phyloP scores from a whole-genome alignment of 2,888 invertebrate species.

The Parelbella ahira region DNA sequence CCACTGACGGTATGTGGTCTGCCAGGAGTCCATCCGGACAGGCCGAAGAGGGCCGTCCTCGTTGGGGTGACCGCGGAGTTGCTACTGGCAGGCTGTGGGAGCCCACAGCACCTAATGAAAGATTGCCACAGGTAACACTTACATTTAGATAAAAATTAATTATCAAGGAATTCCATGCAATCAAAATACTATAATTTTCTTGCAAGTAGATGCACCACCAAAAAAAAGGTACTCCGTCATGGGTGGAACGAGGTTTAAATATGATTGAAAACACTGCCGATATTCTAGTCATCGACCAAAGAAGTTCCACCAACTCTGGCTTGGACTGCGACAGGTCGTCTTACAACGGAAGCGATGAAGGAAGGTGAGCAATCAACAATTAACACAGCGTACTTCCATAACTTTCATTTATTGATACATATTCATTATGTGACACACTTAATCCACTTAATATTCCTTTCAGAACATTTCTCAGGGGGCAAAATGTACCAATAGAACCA shows the following conservation, averaged over 20 bases:
- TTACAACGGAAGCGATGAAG: constrained; percentile 71
- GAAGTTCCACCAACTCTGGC: constrained; percentile 67
- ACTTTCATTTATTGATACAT: constrained; percentile 22
- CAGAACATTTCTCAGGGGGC: constrained; percentile 89
- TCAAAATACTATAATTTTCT: no score
- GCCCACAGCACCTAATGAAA: constrained; percentile 71
- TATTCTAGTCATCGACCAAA: constrained; percentile 81
- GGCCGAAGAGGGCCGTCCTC: constrained; percentile 82
- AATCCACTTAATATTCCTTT: constrained; percentile 34
- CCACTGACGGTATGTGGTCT: constrained; percentile 60
- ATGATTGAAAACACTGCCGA: constrained; percentile 75
- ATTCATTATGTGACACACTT: constrained; percentile 7
- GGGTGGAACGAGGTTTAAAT: constrained; percentile 80
- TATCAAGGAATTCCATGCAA: no score
- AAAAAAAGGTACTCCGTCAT: constrained; percentile 76
- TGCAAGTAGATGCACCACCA: constrained; percentile 65
- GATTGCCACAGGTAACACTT: constrained; percentile 65
- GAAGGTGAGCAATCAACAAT: constrained; percentile 47
- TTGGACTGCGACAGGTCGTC: constrained; percentile 69
- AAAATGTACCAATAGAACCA: constrained; percentile 91
- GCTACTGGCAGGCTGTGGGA: constrained; percentile 86
- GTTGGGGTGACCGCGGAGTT: constrained; percentile 87
- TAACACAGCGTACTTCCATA: background rate
- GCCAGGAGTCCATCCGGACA: constrained; percentile 53
- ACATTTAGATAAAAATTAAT: no score